Conservation (phyloP, 2,797 vertebrate species). For the Hephaestus fuliginosus region DNA sequence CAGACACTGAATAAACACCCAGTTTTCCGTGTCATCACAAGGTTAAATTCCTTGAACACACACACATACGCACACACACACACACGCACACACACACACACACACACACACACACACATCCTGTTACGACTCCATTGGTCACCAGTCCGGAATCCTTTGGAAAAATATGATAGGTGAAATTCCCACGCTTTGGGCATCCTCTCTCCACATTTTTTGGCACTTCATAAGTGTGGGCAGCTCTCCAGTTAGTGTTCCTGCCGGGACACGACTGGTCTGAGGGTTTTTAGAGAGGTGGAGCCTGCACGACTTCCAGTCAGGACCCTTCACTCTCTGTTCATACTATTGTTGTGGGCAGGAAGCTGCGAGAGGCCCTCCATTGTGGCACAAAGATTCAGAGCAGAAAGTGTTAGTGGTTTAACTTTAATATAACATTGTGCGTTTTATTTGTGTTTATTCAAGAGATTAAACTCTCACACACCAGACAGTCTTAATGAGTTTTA, state of each 20-base stretch:
- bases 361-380: conserved; percentile 40
- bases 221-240: conserved; percentile 37
- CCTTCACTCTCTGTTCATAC: conserved; percentile 37
- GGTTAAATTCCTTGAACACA: conserved; percentile 39
- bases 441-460: not conserved
- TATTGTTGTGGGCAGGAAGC: conserved; percentile 72
- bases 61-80: no score
- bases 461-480: not conserved
- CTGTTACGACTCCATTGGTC: conserved; percentile 60
- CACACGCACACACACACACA: conserved; percentile 6
- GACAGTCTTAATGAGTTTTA: not conserved
- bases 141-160: conserved; percentile 61
- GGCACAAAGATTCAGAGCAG: conserved; percentile 34
- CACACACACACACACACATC: conserved; percentile 45
- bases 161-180: conserved; percentile 68
- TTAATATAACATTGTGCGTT: not conserved
- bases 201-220: conserved; percentile 47
- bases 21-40: conserved; percentile 43
- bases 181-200: conserved; percentile 71
- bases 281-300: conserved; percentile 40
- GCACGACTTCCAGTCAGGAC: conserved; percentile 48
- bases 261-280: conserved; percentile 23
- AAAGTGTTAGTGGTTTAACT: conserved; percentile 2
- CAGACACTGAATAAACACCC: not conserved
- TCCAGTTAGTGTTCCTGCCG: conserved; percentile 54